phyloP scores from a whole-genome alignment of 2,113 vertebrate genomes.

The Scortum barcoo region DNA sequence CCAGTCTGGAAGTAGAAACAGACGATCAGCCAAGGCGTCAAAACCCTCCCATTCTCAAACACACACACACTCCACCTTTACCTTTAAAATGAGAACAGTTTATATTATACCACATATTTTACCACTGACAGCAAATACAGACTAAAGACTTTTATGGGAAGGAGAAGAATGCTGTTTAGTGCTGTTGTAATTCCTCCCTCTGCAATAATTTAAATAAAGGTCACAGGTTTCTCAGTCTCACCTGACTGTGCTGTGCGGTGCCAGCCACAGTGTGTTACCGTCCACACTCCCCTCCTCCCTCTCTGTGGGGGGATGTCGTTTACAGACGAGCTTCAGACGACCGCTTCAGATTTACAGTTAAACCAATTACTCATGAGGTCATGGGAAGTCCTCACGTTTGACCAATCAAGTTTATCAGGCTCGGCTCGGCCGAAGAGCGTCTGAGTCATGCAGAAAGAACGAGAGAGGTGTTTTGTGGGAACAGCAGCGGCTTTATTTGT shows the following conservation, averaged over 20 bases:
- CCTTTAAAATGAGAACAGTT: background rate
- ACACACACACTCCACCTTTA: background rate
- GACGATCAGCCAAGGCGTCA: no score
- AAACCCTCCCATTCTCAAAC: background rate
- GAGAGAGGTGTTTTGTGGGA: background rate
- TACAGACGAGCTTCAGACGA: conserved; percentile 20
- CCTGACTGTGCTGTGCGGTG: conserved; percentile 40
- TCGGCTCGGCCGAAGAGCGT: background rate
- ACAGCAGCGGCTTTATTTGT: background rate
- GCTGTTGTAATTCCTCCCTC: background rate
- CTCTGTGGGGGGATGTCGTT: conserved; percentile 23
- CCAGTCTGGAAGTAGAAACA: background rate
- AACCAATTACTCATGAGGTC: conserved; percentile 65
- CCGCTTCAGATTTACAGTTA: conserved; percentile 52
- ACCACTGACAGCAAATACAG: background rate
- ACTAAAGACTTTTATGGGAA: background rate
- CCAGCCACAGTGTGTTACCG: conserved; percentile 49
- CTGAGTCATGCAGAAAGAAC: conserved; percentile 22
- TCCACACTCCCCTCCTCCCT: conserved; percentile 19
- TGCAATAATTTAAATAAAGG: background rate
- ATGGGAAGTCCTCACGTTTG: conserved; percentile 40
- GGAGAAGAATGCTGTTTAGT: background rate
- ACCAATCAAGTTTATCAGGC: conserved; percentile 24
- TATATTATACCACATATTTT: background rate
- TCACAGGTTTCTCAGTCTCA: conserved; percentile 15